phyloP scores from a whole-genome alignment of 2,797 vertebrate species.

The Platyrinchus mystaceus region DNA sequence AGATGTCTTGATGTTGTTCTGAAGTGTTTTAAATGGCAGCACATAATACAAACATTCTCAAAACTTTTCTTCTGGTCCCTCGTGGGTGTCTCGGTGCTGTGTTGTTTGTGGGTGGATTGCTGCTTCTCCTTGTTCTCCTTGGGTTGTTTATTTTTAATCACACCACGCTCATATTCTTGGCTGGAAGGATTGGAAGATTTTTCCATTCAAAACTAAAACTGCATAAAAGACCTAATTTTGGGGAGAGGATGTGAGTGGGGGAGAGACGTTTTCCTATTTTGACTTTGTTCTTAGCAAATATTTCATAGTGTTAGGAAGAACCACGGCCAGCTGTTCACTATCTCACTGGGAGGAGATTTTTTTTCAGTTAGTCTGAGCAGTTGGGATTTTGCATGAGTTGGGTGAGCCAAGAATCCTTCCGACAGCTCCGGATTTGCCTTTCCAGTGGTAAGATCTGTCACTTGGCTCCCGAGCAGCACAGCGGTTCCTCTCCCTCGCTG shows the following conservation, averaged over 20 bases:
- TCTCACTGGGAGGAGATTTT: background rate
- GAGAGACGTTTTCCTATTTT: slow-evolving; percentile 1
- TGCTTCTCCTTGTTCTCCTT: background rate
- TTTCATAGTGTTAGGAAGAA: background rate
- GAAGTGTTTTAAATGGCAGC: background rate
- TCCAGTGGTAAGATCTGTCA: background rate
- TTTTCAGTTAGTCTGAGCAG: background rate
- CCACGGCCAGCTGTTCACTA: background rate
- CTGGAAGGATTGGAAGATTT: background rate
- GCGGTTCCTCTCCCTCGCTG: background rate
- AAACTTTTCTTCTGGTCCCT: background rate
- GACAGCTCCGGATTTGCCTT: background rate
- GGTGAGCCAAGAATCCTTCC: background rate
- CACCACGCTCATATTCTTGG: background rate
- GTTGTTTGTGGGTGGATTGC: background rate
- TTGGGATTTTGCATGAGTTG: background rate
- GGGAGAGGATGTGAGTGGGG: background rate
- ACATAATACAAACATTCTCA: background rate
- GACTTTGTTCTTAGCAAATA: background rate
- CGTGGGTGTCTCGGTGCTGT: background rate
- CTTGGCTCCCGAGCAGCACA: background rate
- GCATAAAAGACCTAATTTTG: background rate
- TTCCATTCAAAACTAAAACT: background rate
- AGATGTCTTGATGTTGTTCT: background rate
- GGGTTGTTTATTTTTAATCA: background rate